Evolutionary conservation across 2,113 vertebrate species (phyloP).

Genomic region (Vulpes vulpes): DNA sequence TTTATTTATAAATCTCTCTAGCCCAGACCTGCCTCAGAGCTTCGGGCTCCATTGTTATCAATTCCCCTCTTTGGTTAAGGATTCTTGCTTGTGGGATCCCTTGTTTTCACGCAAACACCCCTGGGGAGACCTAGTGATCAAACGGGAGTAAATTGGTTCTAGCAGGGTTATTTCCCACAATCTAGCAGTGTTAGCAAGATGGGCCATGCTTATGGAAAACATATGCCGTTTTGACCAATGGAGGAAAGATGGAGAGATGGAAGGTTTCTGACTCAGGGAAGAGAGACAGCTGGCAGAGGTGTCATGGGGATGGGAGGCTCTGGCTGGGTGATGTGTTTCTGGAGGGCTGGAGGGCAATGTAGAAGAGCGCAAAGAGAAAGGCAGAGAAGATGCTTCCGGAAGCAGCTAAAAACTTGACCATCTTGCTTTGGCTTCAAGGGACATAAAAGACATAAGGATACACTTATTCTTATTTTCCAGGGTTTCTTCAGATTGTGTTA

Average conservation of each 20-base stretch:
- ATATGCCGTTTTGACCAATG: background rate
- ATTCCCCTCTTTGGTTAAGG: background rate
- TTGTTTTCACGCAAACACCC: background rate
- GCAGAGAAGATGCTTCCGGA: background rate
- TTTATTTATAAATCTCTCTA: background rate
- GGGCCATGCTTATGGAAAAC: background rate
- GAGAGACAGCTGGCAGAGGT: background rate
- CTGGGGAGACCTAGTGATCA: background rate
- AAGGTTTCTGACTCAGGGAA: background rate
- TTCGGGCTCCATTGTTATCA: background rate
- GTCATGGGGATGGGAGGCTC: fast-evolving
- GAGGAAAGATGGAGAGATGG: background rate
- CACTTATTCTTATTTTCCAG: background rate
- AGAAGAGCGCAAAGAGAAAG: background rate
- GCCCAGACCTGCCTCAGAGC: background rate
- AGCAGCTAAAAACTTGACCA: background rate
- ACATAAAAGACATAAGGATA: background rate
- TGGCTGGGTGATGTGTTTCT: no score
- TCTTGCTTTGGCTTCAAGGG: background rate
- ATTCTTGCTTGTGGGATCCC: background rate
- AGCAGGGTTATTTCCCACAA: background rate
- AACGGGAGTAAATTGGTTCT: background rate
- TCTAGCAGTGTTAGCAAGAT: background rate
- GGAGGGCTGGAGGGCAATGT: background rate
- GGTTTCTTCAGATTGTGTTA: background rate